A percentile compares a stretch with the other conserved stretches of the same genome.
phyloP scores from a whole-genome alignment of 2,113 vertebrate genomes.

The Miniopterus natalensis region DNA sequence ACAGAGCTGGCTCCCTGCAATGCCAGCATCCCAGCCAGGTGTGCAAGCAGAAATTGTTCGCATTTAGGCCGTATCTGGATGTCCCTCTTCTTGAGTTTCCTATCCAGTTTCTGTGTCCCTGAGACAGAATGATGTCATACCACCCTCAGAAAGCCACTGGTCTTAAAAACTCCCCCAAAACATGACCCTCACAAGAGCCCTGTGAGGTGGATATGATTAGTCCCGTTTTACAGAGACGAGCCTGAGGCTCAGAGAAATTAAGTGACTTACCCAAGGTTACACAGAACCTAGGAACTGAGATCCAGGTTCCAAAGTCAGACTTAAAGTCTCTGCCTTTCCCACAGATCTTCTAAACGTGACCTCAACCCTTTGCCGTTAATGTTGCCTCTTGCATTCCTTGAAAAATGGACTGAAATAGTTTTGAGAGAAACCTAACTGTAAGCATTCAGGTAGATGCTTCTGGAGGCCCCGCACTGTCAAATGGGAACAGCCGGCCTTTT shows the following conservation, averaged over 20 bases:
- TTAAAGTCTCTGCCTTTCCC: not conserved
- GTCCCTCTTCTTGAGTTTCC: slow-evolving; percentile 57
- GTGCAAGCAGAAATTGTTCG: not conserved
- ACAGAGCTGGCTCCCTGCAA: not conserved
- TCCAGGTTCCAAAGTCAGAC: not conserved
- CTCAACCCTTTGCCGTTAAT: slow-evolving; percentile 45
- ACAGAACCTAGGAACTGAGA: not conserved
- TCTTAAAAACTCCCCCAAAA: not conserved
- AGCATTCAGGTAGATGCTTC: not conserved
- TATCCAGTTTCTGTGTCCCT: slow-evolving; percentile 8
- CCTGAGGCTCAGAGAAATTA: slow-evolving; percentile 30
- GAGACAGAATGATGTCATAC: not conserved
- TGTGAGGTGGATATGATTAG: not conserved
- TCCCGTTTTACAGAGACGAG: slow-evolving; percentile 33
- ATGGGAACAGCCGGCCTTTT: not conserved
- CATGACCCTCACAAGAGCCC: not conserved
- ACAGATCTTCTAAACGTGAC: slow-evolving; percentile 24
- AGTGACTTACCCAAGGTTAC: not conserved
- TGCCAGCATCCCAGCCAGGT: not conserved
- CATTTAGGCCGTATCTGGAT: not conserved
- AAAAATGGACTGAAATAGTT: slow-evolving; percentile 21
- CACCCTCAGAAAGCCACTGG: not conserved
- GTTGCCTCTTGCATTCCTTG: slow-evolving; percentile 1
- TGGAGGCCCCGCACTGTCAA: not conserved
- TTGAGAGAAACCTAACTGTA: not conserved